Percentiles rank a stretch among this genome's conserved stretches.
These are phyloP conservation scores for Galerucella pusilla DNA, from an alignment of 2,888 invertebrate species.

Conservation along the genomic window DNA sequence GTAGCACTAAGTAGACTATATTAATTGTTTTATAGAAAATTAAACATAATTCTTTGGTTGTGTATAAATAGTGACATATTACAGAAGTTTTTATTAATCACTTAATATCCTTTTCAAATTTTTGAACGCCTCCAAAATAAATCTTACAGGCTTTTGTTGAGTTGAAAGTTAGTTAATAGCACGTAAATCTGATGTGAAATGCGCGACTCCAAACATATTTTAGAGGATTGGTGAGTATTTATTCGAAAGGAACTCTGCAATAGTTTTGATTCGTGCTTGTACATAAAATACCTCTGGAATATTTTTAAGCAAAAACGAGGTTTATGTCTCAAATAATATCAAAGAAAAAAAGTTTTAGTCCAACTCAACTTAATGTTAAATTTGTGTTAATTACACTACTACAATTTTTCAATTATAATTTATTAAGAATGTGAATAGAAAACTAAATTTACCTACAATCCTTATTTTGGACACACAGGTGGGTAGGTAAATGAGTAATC, in stretches of 20 bases:
- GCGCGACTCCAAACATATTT: not conserved
- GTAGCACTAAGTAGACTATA: not conserved
- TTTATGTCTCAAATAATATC: too few relatives aligned
- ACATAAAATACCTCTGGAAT: not conserved
- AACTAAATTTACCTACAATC: not conserved
- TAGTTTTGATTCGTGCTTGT: not conserved
- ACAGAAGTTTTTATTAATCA: constrained; percentile 9
- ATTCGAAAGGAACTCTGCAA: not conserved
- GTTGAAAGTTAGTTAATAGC: not conserved
- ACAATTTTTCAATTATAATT: not conserved
- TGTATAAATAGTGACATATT: constrained; percentile 10
- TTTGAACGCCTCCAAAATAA: not conserved
- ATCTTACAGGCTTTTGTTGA: not conserved
- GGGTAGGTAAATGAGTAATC: not conserved
- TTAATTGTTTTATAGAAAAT: not conserved
- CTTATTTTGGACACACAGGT: not conserved
- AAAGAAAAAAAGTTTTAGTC: too few relatives aligned
- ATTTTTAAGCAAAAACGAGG: not conserved
- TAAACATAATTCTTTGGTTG: constrained; percentile 7
- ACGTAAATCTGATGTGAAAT: not conserved
- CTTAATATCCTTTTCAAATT: not conserved
- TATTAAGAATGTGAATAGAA: constrained; percentile 4
- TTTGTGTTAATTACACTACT: too few relatives aligned
- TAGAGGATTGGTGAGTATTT: not conserved
- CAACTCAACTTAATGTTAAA: too few relatives aligned